These are phyloP conservation scores for Ceuthmochares aereus DNA, from an alignment of 2,113 vertebrate species.

Conservation along the genomic window DNA sequence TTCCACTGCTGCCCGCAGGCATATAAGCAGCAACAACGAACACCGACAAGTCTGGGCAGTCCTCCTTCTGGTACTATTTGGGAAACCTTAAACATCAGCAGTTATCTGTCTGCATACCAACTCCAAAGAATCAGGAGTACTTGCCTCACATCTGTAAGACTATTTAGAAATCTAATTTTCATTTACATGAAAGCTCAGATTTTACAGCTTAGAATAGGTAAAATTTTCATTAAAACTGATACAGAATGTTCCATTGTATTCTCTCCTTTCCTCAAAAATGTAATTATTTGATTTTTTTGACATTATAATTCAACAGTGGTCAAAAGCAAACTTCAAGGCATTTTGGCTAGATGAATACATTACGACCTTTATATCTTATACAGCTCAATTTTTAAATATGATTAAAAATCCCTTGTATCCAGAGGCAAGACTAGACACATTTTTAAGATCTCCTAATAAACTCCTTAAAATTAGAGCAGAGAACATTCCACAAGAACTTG, in stretches of 20 bases:
- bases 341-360: background rate
- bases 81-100: slow-evolving; percentile 20
- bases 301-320: background rate
- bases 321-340: background rate
- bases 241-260: background rate
- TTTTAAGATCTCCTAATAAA: background rate
- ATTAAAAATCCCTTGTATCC: background rate
- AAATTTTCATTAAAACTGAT: background rate
- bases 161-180: background rate
- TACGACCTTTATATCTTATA: background rate
- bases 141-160: background rate
- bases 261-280: background rate
- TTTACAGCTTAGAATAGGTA: background rate
- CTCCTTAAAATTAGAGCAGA: slow-evolving; percentile 23
- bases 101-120: background rate
- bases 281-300: background rate
- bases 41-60: background rate
- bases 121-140: background rate
- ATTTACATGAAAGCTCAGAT: background rate
- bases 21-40: background rate
- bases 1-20: background rate
- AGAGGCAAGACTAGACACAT: background rate
- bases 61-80: background rate
- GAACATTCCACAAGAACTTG: slow-evolving; percentile 43
- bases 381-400: background rate